Evolutionary conservation across 2,113 vertebrate species (phyloP), one percentile per base, ranked within the genome.

Genomic region (Apodemus speciosus): DNA sequence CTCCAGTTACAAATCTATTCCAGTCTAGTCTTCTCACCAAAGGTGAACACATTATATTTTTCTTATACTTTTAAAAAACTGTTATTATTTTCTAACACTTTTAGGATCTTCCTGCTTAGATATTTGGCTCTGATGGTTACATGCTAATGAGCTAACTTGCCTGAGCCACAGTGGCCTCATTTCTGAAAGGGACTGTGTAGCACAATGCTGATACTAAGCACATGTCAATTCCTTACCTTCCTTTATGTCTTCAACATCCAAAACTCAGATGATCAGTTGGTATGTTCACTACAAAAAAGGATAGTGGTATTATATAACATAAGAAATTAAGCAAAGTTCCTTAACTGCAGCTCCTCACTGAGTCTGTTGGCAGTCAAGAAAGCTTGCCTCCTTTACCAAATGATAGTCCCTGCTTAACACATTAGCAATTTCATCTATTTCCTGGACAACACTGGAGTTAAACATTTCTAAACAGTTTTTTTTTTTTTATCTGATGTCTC

Each of bases 391-490:
- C 91, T 93, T 72, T 83, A 20, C 71, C 88, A 77, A 97, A 93
- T 95, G 89, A 94, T 30, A 84, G 40, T 60, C 40, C 5, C 38
- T 94, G 4, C 8, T 96, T 87, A 94, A 92, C 91, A 79, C n/a
- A 51, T 75, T 43, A 75, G 49, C 43, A 92, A 32, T 95, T 96
- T 80, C 56, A 75, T 75, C 27, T 93, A n/a, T 86, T 76, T 84
- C 79, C 89, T 95, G 90, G 89, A 86, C 27, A 97, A 90, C 96
- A 95, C 81, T 95, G 80, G 60, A 97, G 92, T 91, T 91, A 86
- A 49, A 81, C 79, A 96, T 97, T 35, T 94, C 95, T 64, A 77
- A 25, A 94, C 91, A 93, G 95, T 97, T 98, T 97, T 95, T 92
- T 95, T 97, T 97, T 46, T 95, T 92, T 95, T 97, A 97, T 46